Conservation (phyloP, 2,797 vertebrate genomes). For the Neosalanx taihuensis region DNA sequence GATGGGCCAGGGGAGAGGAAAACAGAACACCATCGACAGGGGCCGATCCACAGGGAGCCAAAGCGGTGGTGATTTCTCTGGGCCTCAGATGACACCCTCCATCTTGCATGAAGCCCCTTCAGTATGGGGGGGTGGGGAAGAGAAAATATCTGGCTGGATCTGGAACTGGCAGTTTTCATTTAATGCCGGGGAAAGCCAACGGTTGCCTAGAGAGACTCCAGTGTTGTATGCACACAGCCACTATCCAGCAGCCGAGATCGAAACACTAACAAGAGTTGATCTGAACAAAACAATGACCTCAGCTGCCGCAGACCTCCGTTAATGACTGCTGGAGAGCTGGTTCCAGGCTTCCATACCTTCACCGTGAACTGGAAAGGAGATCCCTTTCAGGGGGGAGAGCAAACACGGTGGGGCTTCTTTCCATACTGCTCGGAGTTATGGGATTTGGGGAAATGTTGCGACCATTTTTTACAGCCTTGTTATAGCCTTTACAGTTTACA, state of each 20-base stretch:
- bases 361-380: too few relatives aligned
- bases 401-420: constrained; percentile 31
- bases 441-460: constrained; percentile 18
- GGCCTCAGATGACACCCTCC: background rate
- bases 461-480: constrained; percentile 40
- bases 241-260: background rate
- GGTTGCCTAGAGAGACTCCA: background rate
- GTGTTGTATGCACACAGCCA: constrained; percentile 41
- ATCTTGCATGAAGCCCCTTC: constrained; percentile 1
- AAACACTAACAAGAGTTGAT: background rate
- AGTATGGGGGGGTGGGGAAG: background rate
- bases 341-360: too few relatives aligned
- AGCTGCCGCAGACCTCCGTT: background rate
- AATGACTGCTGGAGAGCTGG: background rate
- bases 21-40: constrained; percentile 2
- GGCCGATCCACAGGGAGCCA: constrained; percentile 1
- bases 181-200: background rate
- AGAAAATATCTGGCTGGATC: constrained; percentile 40
- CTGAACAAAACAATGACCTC: background rate
- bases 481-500: constrained; percentile 15
- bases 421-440: constrained; percentile 18
- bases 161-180: background rate
- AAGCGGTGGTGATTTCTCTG: background rate
- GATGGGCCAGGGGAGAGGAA: background rate
- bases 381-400: background rate